Evolutionary conservation across 2,797 vertebrate species (phyloP), one percentile per base, ranked within the genome.

Genomic region (Anabas testudineus): DNA sequence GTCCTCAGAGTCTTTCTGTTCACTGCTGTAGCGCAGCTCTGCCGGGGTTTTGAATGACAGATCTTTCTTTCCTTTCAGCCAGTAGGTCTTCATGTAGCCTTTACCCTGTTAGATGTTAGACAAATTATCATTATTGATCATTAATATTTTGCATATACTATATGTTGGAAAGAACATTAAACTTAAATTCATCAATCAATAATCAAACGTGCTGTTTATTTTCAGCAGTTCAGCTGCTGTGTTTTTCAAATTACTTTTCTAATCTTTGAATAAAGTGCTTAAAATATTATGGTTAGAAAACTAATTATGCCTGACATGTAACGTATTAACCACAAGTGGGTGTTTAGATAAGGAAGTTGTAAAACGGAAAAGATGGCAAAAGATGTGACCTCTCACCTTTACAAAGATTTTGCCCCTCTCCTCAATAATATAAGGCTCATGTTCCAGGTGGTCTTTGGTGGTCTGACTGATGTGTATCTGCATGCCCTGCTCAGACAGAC

Each of bases 401-500:
- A 94, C 93, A 82, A 94, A 94, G 66, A 93, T 94, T 24, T 95
- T 93, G 10, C 93, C 92, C 64, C 93, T 90, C 47, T 93, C 92
- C 45, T 94, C 92, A 21, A 92, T 94, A 61, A 92, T 91, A 28
- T 94, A 93, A n/a, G 94, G 93, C 43, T 95, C 93, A 18, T 94
- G 93, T 65, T 94, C 92, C 87, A 94, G 80, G 55, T 95, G 92
- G 76, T 94, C 94, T 83, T 94, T 94, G 56, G 92, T 94, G 54
- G 93, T 94, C 82, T 94, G 93, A 53, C 93, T 93, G 74, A 94
- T 94, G 86, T 94, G 94, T 41, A 94, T 95, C 88, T 95, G 93
- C 93, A 94, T 94, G 62, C 92, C 93, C 93, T 94, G 88, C 65
- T 72, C 71, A 67, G 37, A 87, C 65, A 85, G 15, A 79, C 60